Percentiles rank a stretch among this genome's conserved stretches.
phyloP scores from a whole-genome alignment of 1,140 invertebrate genomes.

The Lepidotrigona ventralis region DNA sequence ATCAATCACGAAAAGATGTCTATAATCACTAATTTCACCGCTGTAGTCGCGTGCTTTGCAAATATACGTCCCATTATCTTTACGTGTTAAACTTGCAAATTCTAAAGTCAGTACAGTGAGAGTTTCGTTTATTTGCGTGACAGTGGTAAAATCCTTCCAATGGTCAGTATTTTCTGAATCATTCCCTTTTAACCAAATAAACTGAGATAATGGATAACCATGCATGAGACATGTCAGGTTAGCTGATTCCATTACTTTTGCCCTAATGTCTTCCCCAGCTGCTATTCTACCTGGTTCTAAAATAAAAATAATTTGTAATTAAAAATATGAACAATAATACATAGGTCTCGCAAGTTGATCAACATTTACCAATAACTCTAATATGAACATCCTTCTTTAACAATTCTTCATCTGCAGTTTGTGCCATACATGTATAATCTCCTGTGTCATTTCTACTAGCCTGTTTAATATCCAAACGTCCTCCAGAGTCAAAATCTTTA shows the following conservation, averaged over 20 bases:
- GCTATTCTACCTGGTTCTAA: conserved; percentile 80
- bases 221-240: conserved; percentile 81
- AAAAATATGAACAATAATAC: neutral
- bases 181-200: conserved; percentile 82
- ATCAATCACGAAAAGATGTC: conserved; percentile 84
- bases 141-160: conserved; percentile 73
- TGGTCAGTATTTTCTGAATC: conserved; percentile 75
- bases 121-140: conserved; percentile 81
- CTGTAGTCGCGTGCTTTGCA: conserved; percentile 78
- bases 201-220: conserved; percentile 82
- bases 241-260: conserved; percentile 79
- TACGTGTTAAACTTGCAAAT: conserved; percentile 81
- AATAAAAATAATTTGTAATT: conserved; percentile 36
- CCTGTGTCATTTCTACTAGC: conserved; percentile 80
- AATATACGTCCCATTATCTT: conserved; percentile 85
- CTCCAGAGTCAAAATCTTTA: conserved; percentile 70
- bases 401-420: conserved; percentile 71
- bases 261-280: conserved; percentile 76
- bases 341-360: neutral
- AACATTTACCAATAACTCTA: conserved; percentile 73
- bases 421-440: conserved; percentile 80
- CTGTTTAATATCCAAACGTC: conserved; percentile 78
- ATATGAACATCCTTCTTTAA: conserved; percentile 74
- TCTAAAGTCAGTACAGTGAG: conserved; percentile 80
- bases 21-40: conserved; percentile 67